These are phyloP conservation scores for Hypotaenidia okinawae DNA, from an alignment of 2,797 vertebrate species.

Conservation along the genomic window DNA sequence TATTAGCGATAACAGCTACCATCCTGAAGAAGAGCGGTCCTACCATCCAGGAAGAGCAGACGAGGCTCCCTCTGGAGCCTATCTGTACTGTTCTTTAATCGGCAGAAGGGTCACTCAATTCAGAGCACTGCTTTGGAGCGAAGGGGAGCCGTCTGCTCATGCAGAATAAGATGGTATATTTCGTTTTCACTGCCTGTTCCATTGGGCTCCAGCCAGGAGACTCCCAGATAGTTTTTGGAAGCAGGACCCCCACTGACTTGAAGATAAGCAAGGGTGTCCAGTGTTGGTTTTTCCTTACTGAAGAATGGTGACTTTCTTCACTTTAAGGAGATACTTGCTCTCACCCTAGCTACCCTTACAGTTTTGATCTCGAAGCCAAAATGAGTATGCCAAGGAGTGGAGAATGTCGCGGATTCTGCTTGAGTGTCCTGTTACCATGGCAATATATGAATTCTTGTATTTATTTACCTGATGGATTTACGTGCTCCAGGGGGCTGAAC, in stretches of 20 bases:
- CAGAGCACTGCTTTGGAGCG: not conserved
- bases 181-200: not conserved
- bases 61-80: not conserved
- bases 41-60: not conserved
- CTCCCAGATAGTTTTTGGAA: not conserved
- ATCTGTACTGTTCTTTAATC: not conserved
- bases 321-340: conserved; percentile 11
- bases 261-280: not conserved
- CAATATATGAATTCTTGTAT: conserved; percentile 5
- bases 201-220: not conserved
- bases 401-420: not conserved
- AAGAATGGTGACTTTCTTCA: not conserved
- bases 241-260: not conserved
- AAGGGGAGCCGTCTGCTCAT: not conserved
- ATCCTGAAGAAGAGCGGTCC: too few relatives aligned
- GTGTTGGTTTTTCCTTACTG: not conserved
- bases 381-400: conserved; percentile 10
- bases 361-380: conserved; percentile 11
- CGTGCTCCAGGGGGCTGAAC: not conserved
- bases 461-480: conserved; percentile 64
- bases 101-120: conserved; percentile 7
- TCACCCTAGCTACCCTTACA: not conserved
- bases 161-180: accelerated
- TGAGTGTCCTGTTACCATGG: conserved; percentile 9
- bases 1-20: too few relatives aligned